Base-by-base conservation (phyloP, 2,797 vertebrate species). In the Aphelocoma californica region DNA sequence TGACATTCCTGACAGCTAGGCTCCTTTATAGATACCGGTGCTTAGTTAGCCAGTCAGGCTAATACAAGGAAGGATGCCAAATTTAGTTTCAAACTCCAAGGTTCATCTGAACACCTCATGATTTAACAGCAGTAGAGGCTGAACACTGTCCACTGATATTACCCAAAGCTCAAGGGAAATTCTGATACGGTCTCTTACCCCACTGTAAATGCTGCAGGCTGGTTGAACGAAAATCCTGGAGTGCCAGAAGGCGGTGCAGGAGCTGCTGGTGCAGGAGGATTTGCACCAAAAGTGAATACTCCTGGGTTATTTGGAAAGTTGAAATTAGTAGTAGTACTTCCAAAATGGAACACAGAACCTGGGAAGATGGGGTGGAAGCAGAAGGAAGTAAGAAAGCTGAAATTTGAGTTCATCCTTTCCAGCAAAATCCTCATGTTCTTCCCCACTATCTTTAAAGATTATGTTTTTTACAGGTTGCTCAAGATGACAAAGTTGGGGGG, bases 271-370 rank as follows among this genome's bases (percentile, higher is more conserved):
- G 98, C 92, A 44, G 97, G 78, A 56, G 97, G 17, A 70, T 97
- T 98, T 3, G 97, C 98, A 95, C 98, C 98, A 80, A 99, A 99
- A 23, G 98, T 98, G 97, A 99, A 99, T 40, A 99, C 98, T 82
- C 97, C 97, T 7, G 97, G 97, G 40, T 92, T 97, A 95, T 94
- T 98, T 58, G 98, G 90, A 44, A 98, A 97, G 86, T 98, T 99
- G 92, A 99, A 99, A 70, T 97, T 97, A 61, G 97, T 94, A 95
- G 97, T 97, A 80, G 95, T 98, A 92, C 97, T 98, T 89, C 99
- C 99, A 90, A 99, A 99, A 82, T 98, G 99, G 97, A 99, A 99
- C 50, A 98, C 97, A 51, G 98, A 75, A 97, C 98, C 99, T 99
- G 70, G 77, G 45, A 72, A 93, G 64, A 84, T 4, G 8, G n/a